phyloP scores from a whole-genome alignment of 2,113 vertebrate genomes.

The Monopterus albus region DNA sequence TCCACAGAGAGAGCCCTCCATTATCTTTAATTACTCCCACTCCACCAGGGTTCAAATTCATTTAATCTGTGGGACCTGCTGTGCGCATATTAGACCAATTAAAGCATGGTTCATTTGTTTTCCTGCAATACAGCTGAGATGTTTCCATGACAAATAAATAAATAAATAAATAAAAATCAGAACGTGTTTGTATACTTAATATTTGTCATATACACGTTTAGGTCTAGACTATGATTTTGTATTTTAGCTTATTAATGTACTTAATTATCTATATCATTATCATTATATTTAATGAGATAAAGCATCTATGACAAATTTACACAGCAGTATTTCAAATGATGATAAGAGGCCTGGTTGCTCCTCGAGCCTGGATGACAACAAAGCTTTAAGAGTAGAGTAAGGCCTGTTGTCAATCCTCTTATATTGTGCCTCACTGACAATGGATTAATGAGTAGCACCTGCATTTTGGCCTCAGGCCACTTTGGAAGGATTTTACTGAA shows the following conservation, averaged over 20 bases:
- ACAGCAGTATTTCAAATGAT: neutral
- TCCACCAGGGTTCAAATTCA: slow-evolving; percentile 76
- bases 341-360: neutral
- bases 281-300: neutral
- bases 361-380: slow-evolving; percentile 28
- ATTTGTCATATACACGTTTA: neutral
- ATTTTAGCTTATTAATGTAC: neutral
- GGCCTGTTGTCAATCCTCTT: slow-evolving; percentile 84
- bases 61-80: slow-evolving; percentile 71
- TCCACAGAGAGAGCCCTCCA: slow-evolving; percentile 72
- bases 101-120: slow-evolving; percentile 57
- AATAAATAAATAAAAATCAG: slow-evolving; percentile 9
- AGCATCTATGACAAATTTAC: neutral
- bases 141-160: slow-evolving; percentile 71
- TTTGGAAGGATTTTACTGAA: slow-evolving; percentile 78
- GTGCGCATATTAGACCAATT: slow-evolving; percentile 76
- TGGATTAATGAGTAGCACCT: slow-evolving; percentile 82
- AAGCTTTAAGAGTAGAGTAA: slow-evolving; percentile 60
- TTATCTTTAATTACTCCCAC: slow-evolving; percentile 83
- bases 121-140: slow-evolving; percentile 16
- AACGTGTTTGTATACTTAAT: slow-evolving; percentile 10
- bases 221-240: neutral
- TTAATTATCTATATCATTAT: neutral
- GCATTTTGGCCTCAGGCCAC: slow-evolving; percentile 76
- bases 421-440: slow-evolving; percentile 75